These are phyloP conservation scores for Platysternon megacephalum DNA, from an alignment of 2,113 vertebrate genomes.

Conservation along the genomic window DNA sequence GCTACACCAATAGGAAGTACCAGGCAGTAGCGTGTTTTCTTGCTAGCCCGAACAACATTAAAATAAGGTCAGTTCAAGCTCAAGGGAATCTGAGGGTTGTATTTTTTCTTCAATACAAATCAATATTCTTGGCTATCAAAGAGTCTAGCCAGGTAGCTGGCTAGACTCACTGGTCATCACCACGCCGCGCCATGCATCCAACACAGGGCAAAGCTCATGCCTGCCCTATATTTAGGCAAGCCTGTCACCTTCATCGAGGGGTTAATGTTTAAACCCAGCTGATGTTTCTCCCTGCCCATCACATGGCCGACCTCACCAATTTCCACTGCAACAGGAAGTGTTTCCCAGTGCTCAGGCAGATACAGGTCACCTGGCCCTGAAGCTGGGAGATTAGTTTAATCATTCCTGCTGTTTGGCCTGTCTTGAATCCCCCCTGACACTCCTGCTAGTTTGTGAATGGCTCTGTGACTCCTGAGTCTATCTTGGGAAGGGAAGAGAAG, in stretches of 20 bases:
- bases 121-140: background rate
- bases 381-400: fast-evolving
- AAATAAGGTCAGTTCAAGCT: background rate
- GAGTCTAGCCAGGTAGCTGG: background rate
- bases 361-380: background rate
- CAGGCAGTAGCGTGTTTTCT: background rate
- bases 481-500: background rate
- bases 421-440: background rate
- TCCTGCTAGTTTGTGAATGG: background rate
- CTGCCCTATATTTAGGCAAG: background rate
- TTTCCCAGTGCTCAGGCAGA: background rate
- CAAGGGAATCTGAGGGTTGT: background rate
- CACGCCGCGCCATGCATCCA: fast-evolving
- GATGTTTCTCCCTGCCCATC: background rate
- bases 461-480: background rate
- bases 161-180: background rate
- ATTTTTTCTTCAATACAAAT: background rate
- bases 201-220: background rate
- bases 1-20: background rate
- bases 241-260: background rate
- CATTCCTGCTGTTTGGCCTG: background rate
- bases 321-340: background rate
- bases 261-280: background rate
- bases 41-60: background rate
- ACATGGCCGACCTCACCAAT: background rate